Evolutionary conservation across 2,113 vertebrate species (phyloP), one percentile per base, ranked within the genome.

Genomic region (Cyprinus carpio): DNA sequence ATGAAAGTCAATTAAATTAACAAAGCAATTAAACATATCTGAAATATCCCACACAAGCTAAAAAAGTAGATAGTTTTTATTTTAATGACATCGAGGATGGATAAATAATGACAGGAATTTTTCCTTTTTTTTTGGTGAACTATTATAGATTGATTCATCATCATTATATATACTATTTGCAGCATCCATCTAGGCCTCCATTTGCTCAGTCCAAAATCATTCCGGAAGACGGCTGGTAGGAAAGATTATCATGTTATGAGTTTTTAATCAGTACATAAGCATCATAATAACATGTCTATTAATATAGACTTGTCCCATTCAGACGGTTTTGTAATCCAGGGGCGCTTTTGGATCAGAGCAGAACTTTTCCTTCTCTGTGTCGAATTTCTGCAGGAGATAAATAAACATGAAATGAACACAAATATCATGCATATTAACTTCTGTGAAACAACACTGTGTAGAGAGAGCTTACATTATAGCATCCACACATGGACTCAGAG

Each of bases 381-480:
- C 80, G 79, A 89, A 85, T 69, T n/a, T 69, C 88, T 89, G 67
- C 8, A 75, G 37, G n/a, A 80, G 16, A 54, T 2, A 54, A 16
- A 54, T 16, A 13, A 27, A 4, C 40, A 49, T 46, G 1, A 23
- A 2, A 49, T 65, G 0, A 16, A 25, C 15, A 46, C 71, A 85
- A 85, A 6, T 72, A 58, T 69, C 43, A 56, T 9, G 8, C 13
- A 72, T 58, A 56, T 37, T 15, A 49, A 49, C 13, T 49, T 12
- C 31, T 56, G 6, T 43, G 16, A 4, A 27, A 79, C 7, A 7
- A 7, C 8, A 23, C 6, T 46, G 13, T 56, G 13, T 60, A 3
- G 37, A 84, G 23, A 37, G 20, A 34, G 72, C 27, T 89, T 80
- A 90, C 89, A 90, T 72, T 31, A 85, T 43, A 6, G 89, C 86